These are phyloP conservation scores for Spheniscus mendiculus DNA, from an alignment of 2,113 vertebrate genomes.

Conservation along the genomic window DNA sequence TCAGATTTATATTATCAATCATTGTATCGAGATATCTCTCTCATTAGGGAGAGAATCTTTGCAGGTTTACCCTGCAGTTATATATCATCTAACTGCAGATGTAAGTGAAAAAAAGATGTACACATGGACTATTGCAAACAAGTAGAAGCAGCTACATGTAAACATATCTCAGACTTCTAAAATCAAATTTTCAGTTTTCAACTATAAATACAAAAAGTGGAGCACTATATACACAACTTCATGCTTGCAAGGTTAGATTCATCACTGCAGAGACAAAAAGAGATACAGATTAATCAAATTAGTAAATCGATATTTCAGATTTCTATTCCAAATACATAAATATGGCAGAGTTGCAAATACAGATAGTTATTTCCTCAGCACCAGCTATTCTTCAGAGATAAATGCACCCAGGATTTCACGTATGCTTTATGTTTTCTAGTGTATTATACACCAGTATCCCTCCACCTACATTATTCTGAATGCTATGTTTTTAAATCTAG, in stretches of 20 bases:
- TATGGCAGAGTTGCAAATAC: neutral
- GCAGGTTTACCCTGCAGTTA: conserved; percentile 63
- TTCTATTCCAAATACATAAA: neutral
- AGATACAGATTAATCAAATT: conserved; percentile 68
- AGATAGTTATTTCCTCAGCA: neutral
- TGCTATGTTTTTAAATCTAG: neutral
- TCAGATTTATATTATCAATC: conserved; percentile 13
- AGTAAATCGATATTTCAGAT: conserved; percentile 39
- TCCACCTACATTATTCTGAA: neutral
- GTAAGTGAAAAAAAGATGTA: conserved; percentile 58
- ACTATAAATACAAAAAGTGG: conserved; percentile 95
- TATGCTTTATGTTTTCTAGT: neutral
- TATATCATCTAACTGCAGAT: conserved; percentile 58
- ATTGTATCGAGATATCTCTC: conserved; percentile 12
- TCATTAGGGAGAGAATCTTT: conserved; percentile 43
- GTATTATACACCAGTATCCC: neutral
- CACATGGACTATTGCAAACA: conserved; percentile 65
- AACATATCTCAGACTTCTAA: conserved; percentile 80
- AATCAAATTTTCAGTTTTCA: conserved; percentile 79
- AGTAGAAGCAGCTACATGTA: conserved; percentile 85
- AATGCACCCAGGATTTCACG: neutral
- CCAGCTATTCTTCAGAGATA: neutral
- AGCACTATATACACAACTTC: conserved; percentile 98
- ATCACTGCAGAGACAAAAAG: conserved; percentile 93
- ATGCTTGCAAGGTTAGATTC: conserved; percentile 94